Base-by-base conservation (phyloP, 2,888 invertebrate species). In the Caenorhabditis sp. region DNA sequence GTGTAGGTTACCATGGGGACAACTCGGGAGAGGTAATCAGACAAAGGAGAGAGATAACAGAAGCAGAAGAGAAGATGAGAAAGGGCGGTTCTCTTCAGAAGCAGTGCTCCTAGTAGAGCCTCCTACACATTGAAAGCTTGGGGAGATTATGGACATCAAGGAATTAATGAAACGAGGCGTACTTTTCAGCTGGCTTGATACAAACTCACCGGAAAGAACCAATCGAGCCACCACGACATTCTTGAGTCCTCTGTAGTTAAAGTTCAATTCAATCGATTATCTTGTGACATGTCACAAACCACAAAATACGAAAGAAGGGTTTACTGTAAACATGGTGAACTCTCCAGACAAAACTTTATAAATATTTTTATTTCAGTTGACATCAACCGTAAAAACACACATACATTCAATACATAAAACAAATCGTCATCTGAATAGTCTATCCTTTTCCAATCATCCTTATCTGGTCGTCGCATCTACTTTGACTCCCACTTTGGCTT, bases 401-500 rank as follows among this genome's bases (percentile, higher is more conserved):
- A 73, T 19, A 28, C 41, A 58, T 26, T 26, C 26, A 58, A 70
- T 47, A 51, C 51, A 61, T 49, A 59, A 54, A 41, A 54, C 26
- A 19, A 16, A 44, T 41, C n/a, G 28, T 35, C 41, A 38, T 19
- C 61, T 51, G 35, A 41, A 35, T 7, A 49, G 31, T 24, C 49
- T 31, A 31, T 49, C 28, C 19, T n/a, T 35, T 19, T 38, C 44
- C 24, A 56, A 44, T 44, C 38, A 47, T 47, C 31, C 10, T 19
- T 19, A 16, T n/a, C 69, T 38, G 10, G 44, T 28, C 28, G 26
- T 44, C 28, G 41, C 61, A 72, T 51, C 76, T 83, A 83, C 68
- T 74, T 69, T 19, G 84, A 85, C 31, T 70, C 96, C 93, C 97
- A 99, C 41, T 95, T 95, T 0, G 98, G 95, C 63, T 95, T 93